Base-by-base conservation (phyloP, 2,113 vertebrate genomes). In the Aphelocoma coerulescens region DNA sequence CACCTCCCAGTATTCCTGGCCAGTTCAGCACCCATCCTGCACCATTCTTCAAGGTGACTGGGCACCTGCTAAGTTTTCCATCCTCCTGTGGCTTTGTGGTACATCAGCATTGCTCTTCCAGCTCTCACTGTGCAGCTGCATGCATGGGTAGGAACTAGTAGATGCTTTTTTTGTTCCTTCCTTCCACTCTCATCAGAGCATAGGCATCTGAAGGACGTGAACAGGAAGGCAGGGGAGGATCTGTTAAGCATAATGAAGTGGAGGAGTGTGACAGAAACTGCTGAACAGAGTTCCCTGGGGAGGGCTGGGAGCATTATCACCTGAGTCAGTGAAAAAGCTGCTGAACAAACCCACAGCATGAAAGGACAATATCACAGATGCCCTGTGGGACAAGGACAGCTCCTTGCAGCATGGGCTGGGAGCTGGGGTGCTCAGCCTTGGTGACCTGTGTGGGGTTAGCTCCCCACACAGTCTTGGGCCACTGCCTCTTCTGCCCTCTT, bases 161-260 rank as follows among this genome's bases (percentile, higher is more conserved):
- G 44, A 52, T 57, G 13, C 18, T 51, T 62, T 72, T 85, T 37
- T 69, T 46, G 28, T 46, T 57, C 21, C 39, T 83, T 79, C n/a
- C 55, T 82, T 91, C 65, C 55, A 11, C 27, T 71, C 43, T 88
- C 63, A 71, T 88, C 91, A 77, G 16, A 28, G 16, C 18, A 37
- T 2, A 71, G 68, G 28, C 65, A 37, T 73, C 51, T 86, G 95
- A 88, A 94, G 71, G 83, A 93, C 18, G 1, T 51, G 82, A 93
- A 35, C 1, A 10, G 82, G 88, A 94, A 95, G 83, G 72, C n/a
- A 72, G 63, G 77, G 68, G 89, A 94, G 77, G 80, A 87, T 74
- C 68, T 89, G 75, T 76, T 88, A 88, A 88, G 28, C 68, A 46
- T 93, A 90, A 96, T 85, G 76, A 94, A 93, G 88, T 85, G 75